phyloP scores from a whole-genome alignment of 2,888 invertebrate species.

The Tetranychus piercei region DNA sequence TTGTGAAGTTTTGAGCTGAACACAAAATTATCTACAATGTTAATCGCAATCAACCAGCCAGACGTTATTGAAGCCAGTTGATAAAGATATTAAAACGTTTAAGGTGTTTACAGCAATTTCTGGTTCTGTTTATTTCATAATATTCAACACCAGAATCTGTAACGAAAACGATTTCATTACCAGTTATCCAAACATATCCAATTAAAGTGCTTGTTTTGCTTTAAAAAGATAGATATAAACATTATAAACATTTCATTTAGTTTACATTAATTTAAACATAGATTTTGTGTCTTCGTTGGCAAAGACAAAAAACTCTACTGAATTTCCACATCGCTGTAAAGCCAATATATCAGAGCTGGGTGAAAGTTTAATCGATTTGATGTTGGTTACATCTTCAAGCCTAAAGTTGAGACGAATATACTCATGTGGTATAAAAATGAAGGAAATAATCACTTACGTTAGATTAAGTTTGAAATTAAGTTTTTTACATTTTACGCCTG shows the following conservation, averaged over 20 bases:
- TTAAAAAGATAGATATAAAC: conserved; percentile 37
- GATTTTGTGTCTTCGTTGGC: conserved; percentile 28
- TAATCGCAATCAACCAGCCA: conserved; percentile 76
- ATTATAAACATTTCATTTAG: too few species aligned
- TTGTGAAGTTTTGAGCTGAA: conserved; percentile 76
- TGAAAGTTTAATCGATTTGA: conserved; percentile 81
- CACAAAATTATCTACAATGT: conserved; percentile 82
- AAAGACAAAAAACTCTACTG: conserved; percentile 79
- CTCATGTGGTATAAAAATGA: too few species aligned
- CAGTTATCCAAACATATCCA: conserved; percentile 79
- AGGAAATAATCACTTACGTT: conserved; percentile 19
- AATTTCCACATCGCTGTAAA: conserved; percentile 62
- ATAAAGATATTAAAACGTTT: conserved; percentile 46
- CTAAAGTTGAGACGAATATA: too few species aligned
- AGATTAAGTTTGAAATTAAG: too few species aligned
- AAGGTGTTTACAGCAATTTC: conserved; percentile 39
- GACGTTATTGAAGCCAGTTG: conserved; percentile 56
- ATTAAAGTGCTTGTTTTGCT: conserved; percentile 64
- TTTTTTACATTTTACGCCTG: too few species aligned
- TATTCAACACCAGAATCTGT: conserved; percentile 80
- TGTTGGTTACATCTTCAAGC: conserved; percentile 71
- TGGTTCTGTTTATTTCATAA: conserved; percentile 46
- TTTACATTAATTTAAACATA: too few species aligned
- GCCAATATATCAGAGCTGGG: conserved; percentile 70
- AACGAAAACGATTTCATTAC: conserved; percentile 67